These are phyloP conservation scores for Trididemnum nubilum DNA, from an alignment of 23 tunicate species.

Conservation along the genomic window DNA sequence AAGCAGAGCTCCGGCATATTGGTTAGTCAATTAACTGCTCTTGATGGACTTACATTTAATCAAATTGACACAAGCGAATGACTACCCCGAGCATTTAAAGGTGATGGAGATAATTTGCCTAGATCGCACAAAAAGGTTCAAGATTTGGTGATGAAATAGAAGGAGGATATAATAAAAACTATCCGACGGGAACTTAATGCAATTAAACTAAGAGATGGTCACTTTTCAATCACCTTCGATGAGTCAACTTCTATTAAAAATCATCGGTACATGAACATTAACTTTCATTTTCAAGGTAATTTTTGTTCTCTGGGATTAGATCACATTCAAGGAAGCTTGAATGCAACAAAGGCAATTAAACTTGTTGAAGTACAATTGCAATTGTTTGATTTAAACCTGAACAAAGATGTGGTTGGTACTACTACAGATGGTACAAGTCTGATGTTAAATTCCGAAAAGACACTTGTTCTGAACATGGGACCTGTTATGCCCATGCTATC, in stretches of 20 bases:
- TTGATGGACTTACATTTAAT: too few species aligned
- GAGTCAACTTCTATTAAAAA: conserved; percentile 20
- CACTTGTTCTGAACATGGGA: conserved; percentile 32
- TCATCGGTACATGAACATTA: conserved; percentile 37
- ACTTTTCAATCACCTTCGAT: conserved; percentile 24
- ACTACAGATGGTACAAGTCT: conserved; percentile 43
- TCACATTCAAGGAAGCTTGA: conserved; percentile 1
- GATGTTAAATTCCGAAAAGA: conserved; percentile 24
- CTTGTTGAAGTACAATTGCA: conserved; percentile 44
- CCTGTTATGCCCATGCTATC: conserved; percentile 36
- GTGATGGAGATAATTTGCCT: conserved; percentile 35
- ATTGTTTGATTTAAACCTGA: conserved; percentile 40
- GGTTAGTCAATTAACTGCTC: too few species aligned
- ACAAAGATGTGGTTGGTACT: conserved; percentile 38
- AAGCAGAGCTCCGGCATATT: too few species aligned
- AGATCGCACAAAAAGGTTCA: conserved; percentile 38
- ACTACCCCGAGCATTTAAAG: too few species aligned
- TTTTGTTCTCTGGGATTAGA: conserved; percentile 11
- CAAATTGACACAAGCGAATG: too few species aligned
- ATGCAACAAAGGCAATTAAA: conserved; percentile 45
- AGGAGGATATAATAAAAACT: conserved; percentile 12
- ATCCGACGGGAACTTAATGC: conserved; percentile 23
- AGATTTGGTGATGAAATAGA: conserved; percentile 34
- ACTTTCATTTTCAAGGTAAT: conserved; percentile 31
- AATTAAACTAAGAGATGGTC: conserved; percentile 22